These are phyloP conservation scores for Nematostella vectensis DNA, from an alignment of 92 coral and sea anemone genomes.

Conservation along the genomic window DNA sequence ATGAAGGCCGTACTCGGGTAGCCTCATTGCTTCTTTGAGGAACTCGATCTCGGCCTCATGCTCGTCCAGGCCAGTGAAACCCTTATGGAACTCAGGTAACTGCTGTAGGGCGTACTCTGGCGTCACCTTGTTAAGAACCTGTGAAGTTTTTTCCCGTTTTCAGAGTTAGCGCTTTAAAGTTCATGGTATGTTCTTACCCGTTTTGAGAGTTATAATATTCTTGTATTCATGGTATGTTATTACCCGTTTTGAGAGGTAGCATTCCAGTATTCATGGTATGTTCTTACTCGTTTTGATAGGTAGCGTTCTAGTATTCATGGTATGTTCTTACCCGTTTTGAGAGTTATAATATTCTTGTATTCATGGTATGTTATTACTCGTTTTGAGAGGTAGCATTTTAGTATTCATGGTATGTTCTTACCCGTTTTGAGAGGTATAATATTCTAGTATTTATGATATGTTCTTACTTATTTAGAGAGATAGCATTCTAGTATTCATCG, in stretches of 20 bases:
- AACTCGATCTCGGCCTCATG: conserved; percentile 85
- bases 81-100: conserved; percentile 69
- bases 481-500: no score
- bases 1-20: conserved; percentile 89
- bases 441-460: no score
- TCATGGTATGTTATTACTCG: conserved; percentile 72
- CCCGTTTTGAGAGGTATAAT: conserved; percentile 77
- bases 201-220: conserved; percentile 70
- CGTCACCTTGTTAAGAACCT: conserved; percentile 67
- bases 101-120: conserved; percentile 54
- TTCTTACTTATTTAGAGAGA: no score
- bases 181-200: conserved; percentile 75
- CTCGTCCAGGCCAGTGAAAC: conserved; percentile 57
- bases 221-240: no score
- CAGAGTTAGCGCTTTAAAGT: conserved; percentile 78
- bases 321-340: conserved; percentile 70
- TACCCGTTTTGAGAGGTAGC: conserved; percentile 79
- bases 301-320: conserved; percentile 85
- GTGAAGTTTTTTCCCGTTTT: conserved; percentile 47
- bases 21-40: conserved; percentile 80
- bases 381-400: conserved; percentile 72
- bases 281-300: conserved; percentile 66
- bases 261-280: no score
- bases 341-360: no score
- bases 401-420: no score